phyloP scores from a whole-genome alignment of 1,140 invertebrate genomes.

The Nixonia krombeini region DNA sequence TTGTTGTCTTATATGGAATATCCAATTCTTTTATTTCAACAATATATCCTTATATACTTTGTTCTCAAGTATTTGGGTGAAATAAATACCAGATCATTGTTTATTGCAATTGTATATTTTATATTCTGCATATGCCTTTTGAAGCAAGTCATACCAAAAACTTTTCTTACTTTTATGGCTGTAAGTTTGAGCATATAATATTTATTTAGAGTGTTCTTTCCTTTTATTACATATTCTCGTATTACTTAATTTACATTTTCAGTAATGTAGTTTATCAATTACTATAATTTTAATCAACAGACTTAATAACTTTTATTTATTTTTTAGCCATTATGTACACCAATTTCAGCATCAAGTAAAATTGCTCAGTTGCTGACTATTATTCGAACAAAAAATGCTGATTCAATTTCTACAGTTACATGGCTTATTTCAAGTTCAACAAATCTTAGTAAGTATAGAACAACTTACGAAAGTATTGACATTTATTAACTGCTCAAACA shows the following conservation, averaged over 20 bases:
- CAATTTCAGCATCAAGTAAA: slow-evolving; percentile 80
- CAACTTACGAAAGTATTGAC: too few species aligned
- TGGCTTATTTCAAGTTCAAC: slow-evolving; percentile 81
- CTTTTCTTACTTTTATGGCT: slow-evolving; percentile 73
- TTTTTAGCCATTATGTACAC: slow-evolving; percentile 78
- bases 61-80: slow-evolving; percentile 75
- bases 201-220: slow-evolving; percentile 22
- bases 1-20: slow-evolving; percentile 81
- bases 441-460: slow-evolving; percentile 78
- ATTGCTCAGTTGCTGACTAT: slow-evolving; percentile 78
- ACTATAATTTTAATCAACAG: too few species aligned
- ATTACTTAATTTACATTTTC: slow-evolving; percentile 4
- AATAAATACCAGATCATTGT: slow-evolving; percentile 64
- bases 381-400: slow-evolving; percentile 74
- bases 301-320: slow-evolving; percentile 30
- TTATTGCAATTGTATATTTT: slow-evolving; percentile 70
- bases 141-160: slow-evolving; percentile 72
- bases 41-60: slow-evolving; percentile 77
- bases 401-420: slow-evolving; percentile 77
- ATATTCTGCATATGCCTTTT: slow-evolving; percentile 68
- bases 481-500: too few species aligned
- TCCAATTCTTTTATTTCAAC: slow-evolving; percentile 79
- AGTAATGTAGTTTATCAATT: too few species aligned
- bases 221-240: too few species aligned
- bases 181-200: slow-evolving; percentile 70